Base-by-base conservation (phyloP, 2,888 invertebrate genomes). In the Erebia ligea region DNA sequence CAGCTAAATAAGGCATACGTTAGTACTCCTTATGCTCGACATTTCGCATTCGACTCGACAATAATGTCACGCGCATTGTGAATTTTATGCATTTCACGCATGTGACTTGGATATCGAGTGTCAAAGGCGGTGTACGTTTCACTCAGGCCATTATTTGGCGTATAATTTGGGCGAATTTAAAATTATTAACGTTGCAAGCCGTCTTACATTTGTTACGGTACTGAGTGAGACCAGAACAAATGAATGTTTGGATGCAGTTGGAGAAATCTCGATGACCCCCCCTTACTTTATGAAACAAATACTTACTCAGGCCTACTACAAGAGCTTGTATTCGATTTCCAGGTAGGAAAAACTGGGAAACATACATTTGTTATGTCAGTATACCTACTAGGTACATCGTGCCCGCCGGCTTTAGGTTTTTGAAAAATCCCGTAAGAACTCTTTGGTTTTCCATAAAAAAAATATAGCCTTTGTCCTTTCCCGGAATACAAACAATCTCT, bases 141-240 rank as follows among this genome's bases (percentile, higher is more conserved):
- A 73, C 73, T 75, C 66, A 79, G 75, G 77, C 54, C 52, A 81
- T 80, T 76, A 82, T 86, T 82, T 82, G 83, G 83, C 88, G 86
- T 78, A 88, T 89, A 89, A 91, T 90, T 90, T 87, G 84, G 76
- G 80, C 80, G 81, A 82, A 83, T 87, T 89, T 86, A 66, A 66
- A 66, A 66, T 66, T 66, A 42, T 66, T 65, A 66, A 56, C 66
- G 56, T 66, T 45, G 34, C 66, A 66, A 54, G 66, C 66, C 11
- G 56, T 42, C 66, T 65, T 65, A 19, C 45, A 66, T 66, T 66
- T 45, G 56, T 45, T 15, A 66, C 56, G 66, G 66, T 56, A 42
- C 56, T 21, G 66, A 54, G 17, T 50, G 25, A 25, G 25, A 50
- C 48, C 34, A 34, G 17, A n/a, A 64, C 64, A 9, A 64, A 64